A percentile compares a stretch with the other conserved stretches of the same genome.
These are phyloP conservation scores for Pseudorectes ferrugineus DNA, from an alignment of 2,113 vertebrate species.

Conservation along the genomic window DNA sequence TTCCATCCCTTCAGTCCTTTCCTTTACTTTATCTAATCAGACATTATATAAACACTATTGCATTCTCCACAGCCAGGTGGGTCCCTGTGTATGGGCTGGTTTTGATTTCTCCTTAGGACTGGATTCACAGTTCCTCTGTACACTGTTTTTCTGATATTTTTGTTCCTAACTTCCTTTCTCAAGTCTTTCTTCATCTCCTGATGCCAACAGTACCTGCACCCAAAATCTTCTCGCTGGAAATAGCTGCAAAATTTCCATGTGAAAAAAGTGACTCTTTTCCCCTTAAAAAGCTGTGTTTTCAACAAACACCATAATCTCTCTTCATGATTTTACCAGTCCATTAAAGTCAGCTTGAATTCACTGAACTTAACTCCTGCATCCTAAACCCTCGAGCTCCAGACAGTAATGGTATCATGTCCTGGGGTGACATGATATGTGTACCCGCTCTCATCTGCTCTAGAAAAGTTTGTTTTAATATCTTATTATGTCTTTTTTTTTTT, in stretches of 20 bases:
- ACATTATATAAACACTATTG: neutral
- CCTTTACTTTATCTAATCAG: neutral
- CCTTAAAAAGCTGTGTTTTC: neutral
- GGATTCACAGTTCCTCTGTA: neutral
- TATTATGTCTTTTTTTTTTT: too few species aligned
- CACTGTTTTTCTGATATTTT: neutral
- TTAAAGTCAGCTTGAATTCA: neutral
- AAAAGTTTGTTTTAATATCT: too few species aligned
- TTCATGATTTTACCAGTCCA: neutral
- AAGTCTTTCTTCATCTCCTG: neutral
- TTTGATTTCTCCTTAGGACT: neutral
- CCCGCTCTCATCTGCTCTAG: too few species aligned
- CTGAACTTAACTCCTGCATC: neutral
- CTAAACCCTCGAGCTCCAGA: neutral
- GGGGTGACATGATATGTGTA: too few species aligned
- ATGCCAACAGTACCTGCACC: neutral
- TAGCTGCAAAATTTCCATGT: neutral
- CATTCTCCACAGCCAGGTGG: neutral
- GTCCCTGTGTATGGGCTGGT: neutral
- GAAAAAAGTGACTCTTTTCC: neutral
- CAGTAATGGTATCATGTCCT: rapidly evolving
- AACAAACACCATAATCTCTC: neutral
- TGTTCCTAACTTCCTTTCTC: neutral
- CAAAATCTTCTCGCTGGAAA: neutral
- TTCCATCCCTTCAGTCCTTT: neutral